phyloP scores from a whole-genome alignment of 2,888 invertebrate genomes.

The Malacosoma neustria region DNA sequence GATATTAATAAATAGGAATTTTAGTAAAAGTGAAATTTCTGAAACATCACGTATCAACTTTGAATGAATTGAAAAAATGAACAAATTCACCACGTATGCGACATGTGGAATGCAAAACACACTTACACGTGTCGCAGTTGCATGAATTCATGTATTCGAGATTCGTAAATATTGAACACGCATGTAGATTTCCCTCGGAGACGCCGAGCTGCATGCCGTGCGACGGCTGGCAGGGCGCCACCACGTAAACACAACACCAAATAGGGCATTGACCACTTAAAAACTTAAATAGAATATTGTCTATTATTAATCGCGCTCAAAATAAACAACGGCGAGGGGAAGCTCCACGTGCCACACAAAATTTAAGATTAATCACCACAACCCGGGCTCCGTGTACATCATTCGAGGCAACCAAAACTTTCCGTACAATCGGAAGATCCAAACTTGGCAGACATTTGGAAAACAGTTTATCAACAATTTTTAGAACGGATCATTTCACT shows the following conservation, averaged over 20 bases:
- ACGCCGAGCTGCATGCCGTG: conserved; percentile 25
- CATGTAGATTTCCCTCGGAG: conserved; percentile 3
- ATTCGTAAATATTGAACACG: neutral
- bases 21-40: no score
- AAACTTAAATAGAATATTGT: conserved; percentile 56
- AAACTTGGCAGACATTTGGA: neutral
- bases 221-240: conserved; percentile 48
- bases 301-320: conserved; percentile 55
- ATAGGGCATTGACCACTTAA: conserved; percentile 67
- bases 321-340: conserved; percentile 52
- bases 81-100: neutral
- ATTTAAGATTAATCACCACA: conserved; percentile 44
- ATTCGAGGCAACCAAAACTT: neutral
- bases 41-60: no score
- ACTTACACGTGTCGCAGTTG: neutral
- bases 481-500: neutral
- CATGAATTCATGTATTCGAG: neutral
- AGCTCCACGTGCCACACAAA: conserved; percentile 47
- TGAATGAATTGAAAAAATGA: no score
- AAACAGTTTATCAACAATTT: neutral
- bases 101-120: neutral
- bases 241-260: conserved; percentile 68
- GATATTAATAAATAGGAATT: no score
- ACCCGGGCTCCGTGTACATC: conserved; percentile 11
- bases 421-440: neutral